Base-by-base conservation (phyloP, 1,140 invertebrate species). In the Ceratoteleas bidentatus region DNA sequence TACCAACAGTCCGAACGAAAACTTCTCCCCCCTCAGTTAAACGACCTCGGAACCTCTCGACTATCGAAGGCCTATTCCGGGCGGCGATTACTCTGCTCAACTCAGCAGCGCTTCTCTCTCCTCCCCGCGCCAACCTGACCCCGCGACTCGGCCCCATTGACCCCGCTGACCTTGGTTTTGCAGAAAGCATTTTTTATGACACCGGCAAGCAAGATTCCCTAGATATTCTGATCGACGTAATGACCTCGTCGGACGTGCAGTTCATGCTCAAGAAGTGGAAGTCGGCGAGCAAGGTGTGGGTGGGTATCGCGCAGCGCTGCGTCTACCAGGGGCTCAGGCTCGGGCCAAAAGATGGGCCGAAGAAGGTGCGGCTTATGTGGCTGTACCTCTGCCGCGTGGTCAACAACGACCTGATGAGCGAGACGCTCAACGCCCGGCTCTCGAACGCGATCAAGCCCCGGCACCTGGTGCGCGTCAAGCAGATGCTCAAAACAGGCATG, bases 401-500 rank as follows among this genome's bases (percentile, higher is more conserved):
- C 9, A 84, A 84, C 56, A 81, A 84, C 60, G 82, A 84, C 49
- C 76, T 84, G 77, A 80, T 84, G 68, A 84, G 82, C 54, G 82
- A 81, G 9, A 84, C 77, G 0, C 50, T 81, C 2, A 84, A 76
- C 43, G 69, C 38, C 7, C 65, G 58, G n/a, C 65, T 84, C 0
- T 84, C 82, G 0, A 84, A 84, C 11, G 82, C 34, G 0, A 76
- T 84, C 14, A 84, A 84, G 6, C 73, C 77, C 0, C 62, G 82
- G 0, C 82, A 84, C 14, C 11, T 79, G 10, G 10, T 81, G 13
- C 73, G 82, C 1, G 82, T 84, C 34, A 79, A 84, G 58, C 68
- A 81, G 69, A 81, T 80, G 82, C 56, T 84, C 13, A 84, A 84
- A 10, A 84, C 73, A 0, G 77, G 82, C 34, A 75, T 80, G 72